Percentiles rank a stretch among this genome's conserved stretches.
Evolutionary conservation across 1,140 invertebrate genomes (phyloP).

Genomic region (Diorhabda sublineata): DNA sequence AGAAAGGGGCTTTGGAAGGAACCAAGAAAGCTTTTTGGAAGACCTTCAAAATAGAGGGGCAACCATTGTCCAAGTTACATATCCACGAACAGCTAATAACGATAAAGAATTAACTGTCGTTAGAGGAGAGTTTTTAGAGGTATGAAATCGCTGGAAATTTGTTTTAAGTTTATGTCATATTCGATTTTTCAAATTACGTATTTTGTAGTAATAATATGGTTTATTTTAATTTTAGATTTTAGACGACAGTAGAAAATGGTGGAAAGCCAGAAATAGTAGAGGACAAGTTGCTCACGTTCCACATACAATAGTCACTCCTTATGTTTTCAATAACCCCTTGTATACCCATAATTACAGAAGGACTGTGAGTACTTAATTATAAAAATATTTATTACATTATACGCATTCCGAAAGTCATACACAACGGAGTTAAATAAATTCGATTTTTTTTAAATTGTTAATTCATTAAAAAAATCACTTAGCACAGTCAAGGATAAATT

Average conservation of each 20-base stretch:
- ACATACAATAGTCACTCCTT: conserved; percentile 15
- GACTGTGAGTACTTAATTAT: conserved; percentile 4
- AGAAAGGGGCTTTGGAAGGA: conserved; percentile 47
- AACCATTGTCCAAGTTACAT: conserved; percentile 88
- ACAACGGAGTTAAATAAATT: too few species aligned
- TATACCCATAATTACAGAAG: conserved; percentile 6
- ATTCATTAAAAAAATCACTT: too few species aligned
- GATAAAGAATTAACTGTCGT: conserved; percentile 95
- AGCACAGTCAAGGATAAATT: too few species aligned
- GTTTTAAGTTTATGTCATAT: too few species aligned
- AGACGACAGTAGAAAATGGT: conserved; percentile 18
- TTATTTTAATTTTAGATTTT: conserved; percentile 9
- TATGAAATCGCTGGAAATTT: conserved; percentile 40
- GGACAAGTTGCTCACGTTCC: conserved; percentile 12
- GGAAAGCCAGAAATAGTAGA: conserved; percentile 16
- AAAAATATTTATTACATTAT: not conserved
- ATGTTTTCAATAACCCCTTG: conserved; percentile 16
- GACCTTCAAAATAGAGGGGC: conserved; percentile 69
- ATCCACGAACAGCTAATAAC: conserved; percentile 95
- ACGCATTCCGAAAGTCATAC: too few species aligned
- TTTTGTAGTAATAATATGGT: not conserved
- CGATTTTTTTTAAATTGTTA: too few species aligned
- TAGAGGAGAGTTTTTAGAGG: conserved; percentile 92
- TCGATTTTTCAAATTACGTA: too few species aligned
- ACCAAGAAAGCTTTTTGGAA: conserved; percentile 66